Evolutionary conservation across 2,113 vertebrate species (phyloP), one percentile per base, ranked within the genome.

Genomic region (Pachycephala philippinensis): DNA sequence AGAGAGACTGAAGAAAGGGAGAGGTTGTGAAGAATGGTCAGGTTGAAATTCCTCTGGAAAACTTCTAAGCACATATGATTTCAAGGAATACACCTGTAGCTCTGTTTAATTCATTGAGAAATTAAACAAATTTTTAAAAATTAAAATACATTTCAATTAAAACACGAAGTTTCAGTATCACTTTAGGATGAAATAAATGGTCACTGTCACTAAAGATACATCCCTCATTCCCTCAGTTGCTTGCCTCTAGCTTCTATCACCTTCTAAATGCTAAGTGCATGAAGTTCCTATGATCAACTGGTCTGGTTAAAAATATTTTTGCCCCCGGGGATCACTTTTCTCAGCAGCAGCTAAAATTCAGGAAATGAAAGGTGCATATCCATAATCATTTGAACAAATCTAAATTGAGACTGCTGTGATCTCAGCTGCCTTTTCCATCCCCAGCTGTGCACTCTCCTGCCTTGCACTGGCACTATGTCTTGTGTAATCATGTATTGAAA

Each of bases 341-440:
- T 84, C 89, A 93, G 60, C 69, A 87, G 56, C 50, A 94, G 69
- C 23, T 89, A 91, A 91, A 93, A 84, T 91, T 93, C 69, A 82
- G 72, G 77, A 95, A 95, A 84, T 81, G 60, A 91, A 94, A 95
- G 89, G 64, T 89, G 35, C 30, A 45, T 89, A 93, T 89, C 64
- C 33, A 78, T 94, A 94, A 95, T 56, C n/a, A 89, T 87, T 95
- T 76, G 56, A 93, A 82, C 77, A 94, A 93, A 78, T 89, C 64
- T 84, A 87, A 95, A 93, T 59, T 91, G 87, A 89, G 60, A 84
- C 56, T 91, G 69, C 87, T 94, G 84, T 94, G 87, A 94, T 95
- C 59, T 87, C 89, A 63, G 76, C 45, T 91, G 87, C 42, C 44
- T 96, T 84, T 92, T 81, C 30, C 33, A 84, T 71, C 60, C 33